A percentile compares a stretch with the other conserved stretches of the same genome.
These are phyloP conservation scores for Grus americana DNA, from an alignment of 2,113 vertebrate species.

Conservation along the genomic window DNA sequence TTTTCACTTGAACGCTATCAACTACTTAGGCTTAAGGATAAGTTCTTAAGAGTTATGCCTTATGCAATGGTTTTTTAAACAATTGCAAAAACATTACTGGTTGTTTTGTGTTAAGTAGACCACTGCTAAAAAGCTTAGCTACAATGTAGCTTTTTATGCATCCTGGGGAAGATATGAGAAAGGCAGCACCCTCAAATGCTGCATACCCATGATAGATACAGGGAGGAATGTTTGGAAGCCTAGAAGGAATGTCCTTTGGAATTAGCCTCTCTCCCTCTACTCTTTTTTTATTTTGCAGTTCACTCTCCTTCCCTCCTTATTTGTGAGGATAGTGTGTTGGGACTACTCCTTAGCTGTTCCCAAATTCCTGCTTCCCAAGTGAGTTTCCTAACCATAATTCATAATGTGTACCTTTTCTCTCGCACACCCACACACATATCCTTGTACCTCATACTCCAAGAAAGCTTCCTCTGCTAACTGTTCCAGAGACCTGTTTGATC, in stretches of 20 bases:
- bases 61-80: background rate
- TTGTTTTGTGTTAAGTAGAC: background rate
- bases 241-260: background rate
- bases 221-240: background rate
- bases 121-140: background rate
- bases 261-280: background rate
- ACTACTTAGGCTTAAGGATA: background rate
- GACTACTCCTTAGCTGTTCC: background rate
- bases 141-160: background rate
- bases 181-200: background rate
- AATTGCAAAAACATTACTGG: background rate
- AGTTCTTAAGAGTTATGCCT: background rate
- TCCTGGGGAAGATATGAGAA: background rate
- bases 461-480: background rate
- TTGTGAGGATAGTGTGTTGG: background rate
- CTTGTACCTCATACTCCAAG: background rate
- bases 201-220: background rate
- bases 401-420: background rate
- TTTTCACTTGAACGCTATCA: background rate
- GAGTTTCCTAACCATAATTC: background rate
- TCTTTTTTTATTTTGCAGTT: background rate
- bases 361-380: background rate
- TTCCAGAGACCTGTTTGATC: background rate
- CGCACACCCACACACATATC: background rate
- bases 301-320: background rate